Evolutionary conservation across 2,888 invertebrate species (phyloP).

Genomic region (Neuroscelio doddi): DNA sequence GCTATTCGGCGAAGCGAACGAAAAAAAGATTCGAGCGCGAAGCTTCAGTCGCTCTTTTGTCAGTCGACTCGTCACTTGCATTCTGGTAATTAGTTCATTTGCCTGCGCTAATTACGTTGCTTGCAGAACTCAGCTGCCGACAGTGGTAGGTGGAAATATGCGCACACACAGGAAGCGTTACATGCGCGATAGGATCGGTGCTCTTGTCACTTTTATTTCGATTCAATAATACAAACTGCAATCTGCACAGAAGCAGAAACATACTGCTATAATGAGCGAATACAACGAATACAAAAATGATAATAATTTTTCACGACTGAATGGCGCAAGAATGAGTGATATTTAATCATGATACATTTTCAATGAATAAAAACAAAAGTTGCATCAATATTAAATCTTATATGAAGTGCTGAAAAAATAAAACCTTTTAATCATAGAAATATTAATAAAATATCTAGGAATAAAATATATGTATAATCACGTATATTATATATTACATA

Average conservation of each 20-base stretch:
- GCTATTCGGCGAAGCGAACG: slow-evolving; percentile 25
- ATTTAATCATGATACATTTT: slow-evolving; percentile 36
- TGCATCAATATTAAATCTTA: too few relatives aligned
- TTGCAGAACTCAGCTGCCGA: slow-evolving; percentile 51
- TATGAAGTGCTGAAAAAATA: too few relatives aligned
- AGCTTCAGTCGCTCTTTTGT: slow-evolving; percentile 54
- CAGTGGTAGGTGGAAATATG: slow-evolving; percentile 32
- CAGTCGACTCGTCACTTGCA: slow-evolving; percentile 58
- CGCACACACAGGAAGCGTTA: slow-evolving; percentile 24
- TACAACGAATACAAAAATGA: slow-evolving; percentile 32
- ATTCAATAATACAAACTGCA: slow-evolving; percentile 12
- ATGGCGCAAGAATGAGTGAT: slow-evolving; percentile 21
- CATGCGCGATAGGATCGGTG: slow-evolving; percentile 25
- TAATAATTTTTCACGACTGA: slow-evolving; percentile 40
- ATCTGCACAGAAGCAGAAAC: slow-evolving; percentile 23
- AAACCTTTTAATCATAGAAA: too few relatives aligned
- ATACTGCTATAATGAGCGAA: slow-evolving; percentile 39
- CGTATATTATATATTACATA: too few relatives aligned
- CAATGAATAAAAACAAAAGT: slow-evolving; percentile 33
- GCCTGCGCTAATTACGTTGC: slow-evolving; percentile 66
- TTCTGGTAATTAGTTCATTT: slow-evolving; percentile 70
- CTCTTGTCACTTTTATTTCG: slow-evolving; percentile 29
- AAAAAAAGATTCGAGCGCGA: slow-evolving; percentile 40
- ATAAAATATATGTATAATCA: too few relatives aligned
- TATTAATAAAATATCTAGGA: too few relatives aligned